These are phyloP conservation scores for Python bivittatus DNA, from an alignment of 2,113 vertebrate genomes.

Conservation along the genomic window DNA sequence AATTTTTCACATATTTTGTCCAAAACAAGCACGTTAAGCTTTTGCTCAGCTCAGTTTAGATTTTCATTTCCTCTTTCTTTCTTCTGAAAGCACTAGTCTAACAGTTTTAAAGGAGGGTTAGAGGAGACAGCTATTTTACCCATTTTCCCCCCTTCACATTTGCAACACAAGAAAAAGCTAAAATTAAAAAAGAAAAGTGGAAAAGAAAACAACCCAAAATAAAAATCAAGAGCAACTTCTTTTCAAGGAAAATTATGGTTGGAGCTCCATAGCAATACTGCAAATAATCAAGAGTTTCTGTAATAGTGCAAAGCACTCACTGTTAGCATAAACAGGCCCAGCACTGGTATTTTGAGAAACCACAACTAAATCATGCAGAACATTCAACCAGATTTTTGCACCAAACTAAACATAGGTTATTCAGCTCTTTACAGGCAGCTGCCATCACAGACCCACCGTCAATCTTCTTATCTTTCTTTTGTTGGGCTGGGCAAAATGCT, in stretches of 20 bases:
- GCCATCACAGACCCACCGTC: background rate
- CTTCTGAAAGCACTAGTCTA: too few relatives aligned
- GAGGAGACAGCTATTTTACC: too few relatives aligned
- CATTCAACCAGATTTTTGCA: background rate
- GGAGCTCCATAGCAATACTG: background rate
- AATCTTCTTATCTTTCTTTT: background rate
- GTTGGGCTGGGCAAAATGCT: background rate
- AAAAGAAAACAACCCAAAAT: too few relatives aligned
- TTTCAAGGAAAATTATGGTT: background rate
- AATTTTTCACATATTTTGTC: too few relatives aligned
- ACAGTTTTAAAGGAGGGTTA: too few relatives aligned
- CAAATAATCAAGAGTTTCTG: background rate
- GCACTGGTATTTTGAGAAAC: slow-evolving; percentile 18
- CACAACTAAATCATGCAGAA: background rate
- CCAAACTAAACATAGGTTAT: background rate
- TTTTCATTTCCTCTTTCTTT: too few relatives aligned
- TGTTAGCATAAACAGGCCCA: background rate
- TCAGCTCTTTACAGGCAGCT: background rate
- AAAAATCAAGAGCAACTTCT: too few relatives aligned
- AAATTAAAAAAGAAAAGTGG: too few relatives aligned
- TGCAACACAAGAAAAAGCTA: too few relatives aligned
- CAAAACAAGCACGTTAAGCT: too few relatives aligned
- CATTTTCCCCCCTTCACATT: too few relatives aligned
- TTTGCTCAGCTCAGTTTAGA: too few relatives aligned
- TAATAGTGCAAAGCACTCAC: background rate